Evolutionary conservation across 1,140 invertebrate genomes (phyloP), one percentile per base, ranked within the genome.

Genomic region (Drosophila sechellia): DNA sequence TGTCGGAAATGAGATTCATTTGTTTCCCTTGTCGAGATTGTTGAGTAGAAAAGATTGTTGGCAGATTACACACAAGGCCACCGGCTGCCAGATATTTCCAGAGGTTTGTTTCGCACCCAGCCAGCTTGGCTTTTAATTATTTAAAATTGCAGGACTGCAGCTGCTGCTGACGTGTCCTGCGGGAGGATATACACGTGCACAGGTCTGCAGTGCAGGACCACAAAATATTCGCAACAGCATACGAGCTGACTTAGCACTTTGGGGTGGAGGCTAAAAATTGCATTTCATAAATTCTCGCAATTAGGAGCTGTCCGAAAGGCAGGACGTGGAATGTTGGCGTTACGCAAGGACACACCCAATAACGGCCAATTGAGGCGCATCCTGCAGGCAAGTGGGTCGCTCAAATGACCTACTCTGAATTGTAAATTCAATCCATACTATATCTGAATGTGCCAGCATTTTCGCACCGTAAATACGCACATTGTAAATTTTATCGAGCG

Each of bases 1-100:
- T 83, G 83, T 73, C 83, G 83, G 79, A 86, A 86, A 89, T 87
- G 83, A 86, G 85, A 79, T 86, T 86, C 84, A 86, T 86, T 86
- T 86, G 83, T 87, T 86, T 79, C 50, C 43, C 58, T 59, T 69
- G 46, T 43, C 61, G 73, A 72, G 66, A 39, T 39, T 39, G 37
- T 39, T 39, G 42, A 45, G 42, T 4, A 8, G 17, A 15, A 20
- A 12, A 20, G 10, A 74, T 86, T 75, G 56, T 43, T 52, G 49
- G 60, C 65, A 69, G 74, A 69, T 64, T 58, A 58, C 57, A 64
- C 65, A 50, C 43, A 59, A 57, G 70, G 46, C 54, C 49, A 31
- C 31, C 31, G 31, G 31, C 52, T 68, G 58, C 65, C 76, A 73
- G 55, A 69, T 83, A 84, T 84, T 83, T 78, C 27, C 52, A 65